Evolutionary conservation across 2,113 vertebrate genomes (phyloP).

Genomic region (Cinclus cinclus): DNA sequence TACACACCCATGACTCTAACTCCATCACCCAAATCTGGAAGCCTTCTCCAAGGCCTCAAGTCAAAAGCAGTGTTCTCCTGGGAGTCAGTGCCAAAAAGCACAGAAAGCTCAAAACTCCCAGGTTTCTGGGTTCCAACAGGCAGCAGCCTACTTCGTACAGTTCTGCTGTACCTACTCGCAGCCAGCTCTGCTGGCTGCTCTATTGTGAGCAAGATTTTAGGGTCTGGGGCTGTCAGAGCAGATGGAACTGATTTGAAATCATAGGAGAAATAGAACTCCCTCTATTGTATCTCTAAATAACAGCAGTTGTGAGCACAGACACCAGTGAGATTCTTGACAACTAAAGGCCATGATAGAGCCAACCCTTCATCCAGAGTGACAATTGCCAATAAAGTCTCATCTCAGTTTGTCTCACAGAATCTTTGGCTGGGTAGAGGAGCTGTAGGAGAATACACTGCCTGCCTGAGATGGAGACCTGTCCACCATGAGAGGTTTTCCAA

Average conservation of each 20-base stretch:
- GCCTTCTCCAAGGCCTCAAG: too few relatives aligned
- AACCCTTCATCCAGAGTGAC: background rate
- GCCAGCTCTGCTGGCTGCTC: background rate
- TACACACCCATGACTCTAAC: too few relatives aligned
- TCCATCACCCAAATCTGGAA: too few relatives aligned
- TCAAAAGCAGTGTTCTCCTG: too few relatives aligned
- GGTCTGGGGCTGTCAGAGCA: background rate
- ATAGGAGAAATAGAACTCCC: background rate
- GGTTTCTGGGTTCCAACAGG: too few relatives aligned
- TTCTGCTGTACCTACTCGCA: background rate
- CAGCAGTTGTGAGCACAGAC: background rate
- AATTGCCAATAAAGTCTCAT: background rate
- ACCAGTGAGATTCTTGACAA: background rate
- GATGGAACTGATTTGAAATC: background rate
- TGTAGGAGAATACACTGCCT: background rate
- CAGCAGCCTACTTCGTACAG: background rate
- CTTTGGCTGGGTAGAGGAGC: background rate
- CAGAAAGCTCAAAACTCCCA: too few relatives aligned
- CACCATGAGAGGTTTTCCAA: background rate
- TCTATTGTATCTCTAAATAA: background rate
- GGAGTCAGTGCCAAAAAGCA: too few relatives aligned
- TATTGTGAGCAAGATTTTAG: background rate
- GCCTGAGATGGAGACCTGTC: background rate
- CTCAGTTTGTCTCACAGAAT: background rate
- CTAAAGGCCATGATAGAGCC: background rate